Base-by-base conservation (phyloP, 2,797 vertebrate genomes). In the Serranus cabrilla region DNA sequence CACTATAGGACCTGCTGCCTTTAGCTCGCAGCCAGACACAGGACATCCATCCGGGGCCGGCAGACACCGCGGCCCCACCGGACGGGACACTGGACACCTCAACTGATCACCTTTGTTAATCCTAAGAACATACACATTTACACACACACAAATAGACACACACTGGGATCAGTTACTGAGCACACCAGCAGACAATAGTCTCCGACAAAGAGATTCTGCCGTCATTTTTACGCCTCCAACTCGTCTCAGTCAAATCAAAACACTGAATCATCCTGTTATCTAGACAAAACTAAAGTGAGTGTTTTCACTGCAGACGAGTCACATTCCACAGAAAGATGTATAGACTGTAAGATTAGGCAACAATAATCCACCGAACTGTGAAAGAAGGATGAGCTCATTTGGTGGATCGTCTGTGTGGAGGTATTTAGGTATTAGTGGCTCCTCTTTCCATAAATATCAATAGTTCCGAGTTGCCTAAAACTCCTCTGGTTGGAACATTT, bases 31-130 rank as follows among this genome's bases (percentile, higher is more conserved):
- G 82, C 83, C 88, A 91, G 90, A 92, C 86, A 89, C 87, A 90
- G 87, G 78, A 91, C 93, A 91, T 92, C 89, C 89, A 93, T 94
- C 92, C 89, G 86, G 86, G 85, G 78, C 83, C 63, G 74, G 85
- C 89, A 93, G 94, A 93, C 93, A 90, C 66, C 71, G 14, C 40
- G 90, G 93, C 92, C 93, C 93, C 91, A 90, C 49, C 12, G 13
- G 59, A 60, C 71, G 78, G 80, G 87, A 91, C 81, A 91, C 81
- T 75, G 85, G 88, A 91, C 89, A 92, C 91, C 87, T 87, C 76
- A 52, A 61, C 64, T 47, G 25, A 66, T 74, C 72, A 81, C 85
- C 86, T 84, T 70, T 79, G 84, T 80, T 92, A 90, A 92, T 90
- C 92, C 89, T 82, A 87, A 85, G 52, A 85, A 78, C 80, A 85